Evolutionary conservation across 2,113 vertebrate species (phyloP), one percentile per base, ranked within the genome.

Genomic region (Bubalus kerabau): DNA sequence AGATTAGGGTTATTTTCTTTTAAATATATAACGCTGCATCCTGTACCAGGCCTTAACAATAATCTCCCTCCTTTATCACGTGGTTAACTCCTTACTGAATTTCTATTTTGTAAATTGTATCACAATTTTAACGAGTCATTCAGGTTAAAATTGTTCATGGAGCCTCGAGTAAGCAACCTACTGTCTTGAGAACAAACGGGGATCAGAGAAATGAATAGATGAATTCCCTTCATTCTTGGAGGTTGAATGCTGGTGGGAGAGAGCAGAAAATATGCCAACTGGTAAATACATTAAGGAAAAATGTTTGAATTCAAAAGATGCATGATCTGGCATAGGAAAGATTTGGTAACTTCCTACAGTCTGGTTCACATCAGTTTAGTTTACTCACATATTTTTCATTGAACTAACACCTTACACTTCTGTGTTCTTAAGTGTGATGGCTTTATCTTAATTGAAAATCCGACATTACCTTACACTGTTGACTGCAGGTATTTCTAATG

Each of bases 341-440:
- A 46, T 43, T 0, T 83, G 52, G 13, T 0, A 8, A 43, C 78
- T 91, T 23, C 26, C 3, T 46, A 23, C 80, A 2, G 56, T 19
- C 56, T 26, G 30, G 30, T n/a, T 10, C 78, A 82, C 24, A 40
- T 12, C 6, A 0, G 59, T 78, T 64, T 64, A 86, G 84, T 17
- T n/a, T 15, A 21, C 12, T 30, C 36, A 91, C 2, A 4, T n/a
- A 76, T 15, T 12, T n/a, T 56, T 36, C 50, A 13, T 0, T 59
- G 3, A 74, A n/a, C 16, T 2, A 28, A 88, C 0, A 5, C 2
- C 4, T 5, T 9, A 6, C 0, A 24, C 2, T 13, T 7, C 30
- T 1, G 2, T 14, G 19, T 19, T 36, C 3, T 32, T 48, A 24
- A 57, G 5, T 7, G 40, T 3, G 13, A 24, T 3, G 28, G 12